A percentile compares a stretch with the other conserved stretches of the same genome.
phyloP scores from a whole-genome alignment of 2,113 vertebrate genomes.

The Gymnocephalus cernua region DNA sequence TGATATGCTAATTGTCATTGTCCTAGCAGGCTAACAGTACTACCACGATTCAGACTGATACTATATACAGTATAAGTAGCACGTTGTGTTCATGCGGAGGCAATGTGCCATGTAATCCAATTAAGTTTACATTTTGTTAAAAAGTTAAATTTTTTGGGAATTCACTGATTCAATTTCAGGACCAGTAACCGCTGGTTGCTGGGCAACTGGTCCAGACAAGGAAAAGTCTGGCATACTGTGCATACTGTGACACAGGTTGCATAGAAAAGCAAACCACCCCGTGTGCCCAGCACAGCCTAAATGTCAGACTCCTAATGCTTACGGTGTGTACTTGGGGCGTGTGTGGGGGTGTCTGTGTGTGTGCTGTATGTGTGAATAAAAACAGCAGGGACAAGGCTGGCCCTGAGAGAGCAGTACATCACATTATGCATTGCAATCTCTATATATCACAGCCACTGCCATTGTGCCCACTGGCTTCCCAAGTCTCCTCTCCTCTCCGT shows the following conservation, averaged over 20 bases:
- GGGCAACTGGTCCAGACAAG: too few species aligned
- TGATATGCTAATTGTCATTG: too few species aligned
- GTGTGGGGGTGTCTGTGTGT: conserved; percentile 27
- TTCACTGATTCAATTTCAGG: too few species aligned
- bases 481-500: conserved; percentile 21
- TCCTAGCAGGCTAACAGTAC: too few species aligned
- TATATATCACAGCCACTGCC: conserved; percentile 64
- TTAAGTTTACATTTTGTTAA: too few species aligned
- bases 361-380: conserved; percentile 66
- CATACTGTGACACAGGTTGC: conserved; percentile 15
- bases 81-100: neutral
- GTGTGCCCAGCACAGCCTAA: conserved; percentile 66
- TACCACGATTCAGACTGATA: conserved; percentile 11
- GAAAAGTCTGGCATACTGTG: too few species aligned
- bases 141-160: too few species aligned
- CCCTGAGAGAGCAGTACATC: conserved; percentile 74
- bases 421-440: conserved; percentile 65
- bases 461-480: conserved; percentile 43
- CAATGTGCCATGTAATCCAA: neutral
- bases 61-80: neutral
- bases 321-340: conserved; percentile 13
- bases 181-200: too few species aligned
- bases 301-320: conserved; percentile 73
- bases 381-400: conserved; percentile 57
- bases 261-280: conserved; percentile 64